Evolutionary conservation across 2,797 vertebrate genomes (phyloP).

Genomic region (Anguilla obscura): DNA sequence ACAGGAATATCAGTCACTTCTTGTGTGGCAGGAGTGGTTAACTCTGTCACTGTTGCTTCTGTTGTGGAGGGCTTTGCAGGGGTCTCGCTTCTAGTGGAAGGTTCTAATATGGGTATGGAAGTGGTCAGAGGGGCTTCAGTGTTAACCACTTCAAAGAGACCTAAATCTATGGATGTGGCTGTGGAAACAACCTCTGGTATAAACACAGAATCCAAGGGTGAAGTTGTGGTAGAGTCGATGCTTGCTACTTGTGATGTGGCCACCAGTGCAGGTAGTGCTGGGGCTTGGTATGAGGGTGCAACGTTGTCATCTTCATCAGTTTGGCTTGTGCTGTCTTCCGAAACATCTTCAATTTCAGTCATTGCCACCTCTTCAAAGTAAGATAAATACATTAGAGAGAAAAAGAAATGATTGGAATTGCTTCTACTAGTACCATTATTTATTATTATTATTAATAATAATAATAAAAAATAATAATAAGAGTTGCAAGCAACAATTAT

Average conservation of each 20-base stretch:
- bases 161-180: conserved; percentile 42
- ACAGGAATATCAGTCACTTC: not conserved
- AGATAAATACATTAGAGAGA: not conserved
- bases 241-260: not conserved
- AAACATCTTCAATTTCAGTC: conserved; percentile 51
- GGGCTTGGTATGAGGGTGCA: conserved; percentile 31
- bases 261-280: conserved; percentile 35
- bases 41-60: not conserved
- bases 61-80: not conserved
- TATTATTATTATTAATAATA: not conserved
- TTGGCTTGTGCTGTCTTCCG: conserved; percentile 48
- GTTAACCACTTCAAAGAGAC: conserved; percentile 51
- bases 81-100: not conserved
- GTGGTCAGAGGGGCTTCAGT: conserved; percentile 36
- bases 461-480: conserved; percentile 5
- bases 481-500: not conserved
- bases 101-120: not conserved
- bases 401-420: not conserved
- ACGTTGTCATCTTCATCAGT: conserved; percentile 34
- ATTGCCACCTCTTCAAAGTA: conserved; percentile 45
- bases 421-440: not conserved
- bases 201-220: conserved; percentile 2
- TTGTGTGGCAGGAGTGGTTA: not conserved
- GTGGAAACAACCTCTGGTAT: conserved; percentile 35
- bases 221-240: not conserved